Evolutionary conservation across 2,888 invertebrate species (phyloP).

Genomic region (Coleophora deauratella): DNA sequence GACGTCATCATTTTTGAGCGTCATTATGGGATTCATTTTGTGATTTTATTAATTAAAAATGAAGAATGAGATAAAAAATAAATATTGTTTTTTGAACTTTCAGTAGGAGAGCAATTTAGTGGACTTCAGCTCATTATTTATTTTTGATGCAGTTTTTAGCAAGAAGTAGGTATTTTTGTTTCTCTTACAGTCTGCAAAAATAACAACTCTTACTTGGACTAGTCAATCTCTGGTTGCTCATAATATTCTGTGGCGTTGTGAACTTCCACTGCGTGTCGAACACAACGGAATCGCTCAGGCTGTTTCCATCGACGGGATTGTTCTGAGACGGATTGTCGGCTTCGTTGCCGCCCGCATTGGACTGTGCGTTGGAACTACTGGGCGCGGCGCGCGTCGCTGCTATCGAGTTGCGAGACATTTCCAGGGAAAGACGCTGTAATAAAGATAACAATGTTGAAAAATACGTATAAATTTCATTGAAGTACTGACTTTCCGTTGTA

Average conservation of each 20-base stretch:
- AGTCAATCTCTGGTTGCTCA: conserved; percentile 34
- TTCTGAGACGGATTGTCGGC: conserved; percentile 48
- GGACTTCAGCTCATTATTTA: too few relatives aligned
- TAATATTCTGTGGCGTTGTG: conserved; percentile 31
- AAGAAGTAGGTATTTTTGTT: too few relatives aligned
- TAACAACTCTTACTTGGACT: conserved; percentile 34
- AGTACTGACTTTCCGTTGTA: too few relatives aligned
- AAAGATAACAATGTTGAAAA: conserved; percentile 2
- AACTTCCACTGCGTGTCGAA: conserved; percentile 52
- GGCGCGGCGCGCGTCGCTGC: conserved; percentile 59
- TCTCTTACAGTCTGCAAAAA: too few relatives aligned
- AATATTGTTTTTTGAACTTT: too few relatives aligned
- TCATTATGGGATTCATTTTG: too few relatives aligned
- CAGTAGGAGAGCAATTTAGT: too few relatives aligned
- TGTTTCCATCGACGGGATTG: conserved; percentile 57
- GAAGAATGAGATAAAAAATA: too few relatives aligned
- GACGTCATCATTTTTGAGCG: too few relatives aligned
- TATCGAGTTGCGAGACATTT: conserved; percentile 79
- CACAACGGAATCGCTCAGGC: conserved; percentile 35
- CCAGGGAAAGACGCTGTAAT: conserved; percentile 76
- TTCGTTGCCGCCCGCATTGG: conserved; percentile 19
- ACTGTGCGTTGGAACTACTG: conserved; percentile 21
- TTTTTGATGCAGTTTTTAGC: too few relatives aligned
- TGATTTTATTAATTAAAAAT: too few relatives aligned
- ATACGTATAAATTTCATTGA: too few relatives aligned